Base-by-base conservation (phyloP, 2,797 vertebrate genomes). In the Lagorchestes hirsutus region DNA sequence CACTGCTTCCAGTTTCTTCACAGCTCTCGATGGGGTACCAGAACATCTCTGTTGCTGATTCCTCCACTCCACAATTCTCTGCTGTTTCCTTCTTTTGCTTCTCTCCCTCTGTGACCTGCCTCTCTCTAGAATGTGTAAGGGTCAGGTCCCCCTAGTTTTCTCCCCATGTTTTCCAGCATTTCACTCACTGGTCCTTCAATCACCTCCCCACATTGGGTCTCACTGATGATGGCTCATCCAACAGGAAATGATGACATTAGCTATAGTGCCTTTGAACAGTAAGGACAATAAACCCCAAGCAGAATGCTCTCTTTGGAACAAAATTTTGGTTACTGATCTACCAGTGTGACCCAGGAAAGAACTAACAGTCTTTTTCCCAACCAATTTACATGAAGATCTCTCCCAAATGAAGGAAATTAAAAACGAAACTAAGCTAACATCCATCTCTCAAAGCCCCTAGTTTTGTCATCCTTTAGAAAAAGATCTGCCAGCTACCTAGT, bases 201-300 rank as follows among this genome's bases (percentile, higher is more conserved):
- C 24, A 50, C 27, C 40, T 87, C 40, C 74, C 74, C 40, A 28
- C 40, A 50, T 6, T 46, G 14, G 67, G 29, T 52, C 46, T 62
- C 55, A 4, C 34, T 18, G 40, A 58, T 13, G 94, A 90, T 8
- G 94, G 52, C 59, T 54, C 57, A 92, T 46, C 91, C 29, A 1
- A 0, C 2, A 29, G 87, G 95, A 93, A 54, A 87, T 54, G 54
- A 29, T 34, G 13, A 50, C 1, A 34, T 54, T 55, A 11, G 3
- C 0, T 18, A 87, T n/a, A 46, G 31, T 0, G 27, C 24, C 11
- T 28, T 22, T 0, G 0, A 46, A 90, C 29, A 2, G 8, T 50
- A 87, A 50, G 24, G 40, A 87, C 74, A 87, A 87, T 87, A 87
- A 87, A 87, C 9, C 74, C 40, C 9, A 87, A 87, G 40, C 9